Percentiles rank a stretch among this genome's conserved stretches.
Conservation (phyloP, 2,888 invertebrate species). For the Griposia aprilina region DNA sequence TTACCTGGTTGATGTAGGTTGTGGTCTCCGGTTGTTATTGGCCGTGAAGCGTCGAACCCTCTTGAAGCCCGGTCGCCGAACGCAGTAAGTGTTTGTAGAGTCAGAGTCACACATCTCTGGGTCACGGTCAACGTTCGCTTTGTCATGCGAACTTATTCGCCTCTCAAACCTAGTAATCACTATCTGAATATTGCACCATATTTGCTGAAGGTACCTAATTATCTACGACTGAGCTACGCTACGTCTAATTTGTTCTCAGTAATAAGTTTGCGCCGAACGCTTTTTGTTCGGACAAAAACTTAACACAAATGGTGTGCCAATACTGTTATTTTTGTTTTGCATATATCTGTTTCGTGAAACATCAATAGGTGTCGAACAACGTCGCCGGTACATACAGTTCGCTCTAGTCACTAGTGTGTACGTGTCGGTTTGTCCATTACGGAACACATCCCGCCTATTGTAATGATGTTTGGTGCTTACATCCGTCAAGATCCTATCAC, state of each 20-base stretch:
- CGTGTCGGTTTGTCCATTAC: conserved; percentile 84
- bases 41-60: conserved; percentile 72
- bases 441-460: conserved; percentile 85
- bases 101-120: conserved; percentile 54
- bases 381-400: conserved; percentile 61
- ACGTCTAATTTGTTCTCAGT: conserved; percentile 84
- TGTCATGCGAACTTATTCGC: conserved; percentile 71
- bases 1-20: conserved; percentile 79
- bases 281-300: conserved; percentile 84
- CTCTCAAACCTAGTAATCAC: conserved; percentile 78
- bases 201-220: conserved; percentile 74
- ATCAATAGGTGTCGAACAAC: conserved; percentile 78
- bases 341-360: conserved; percentile 84
- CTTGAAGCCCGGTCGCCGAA: conserved; percentile 26
- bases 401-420: conserved; percentile 67
- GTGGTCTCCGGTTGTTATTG: conserved; percentile 78
- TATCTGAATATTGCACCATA: conserved; percentile 81
- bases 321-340: conserved; percentile 88
- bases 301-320: conserved; percentile 82
- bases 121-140: conserved; percentile 70
- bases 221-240: conserved; percentile 74
- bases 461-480: conserved; percentile 84
- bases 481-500: conserved; percentile 88
- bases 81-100: conserved; percentile 47
- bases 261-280: conserved; percentile 81